Evolutionary conservation across 2,113 vertebrate species (phyloP).

Genomic region (Stegastes partitus): DNA sequence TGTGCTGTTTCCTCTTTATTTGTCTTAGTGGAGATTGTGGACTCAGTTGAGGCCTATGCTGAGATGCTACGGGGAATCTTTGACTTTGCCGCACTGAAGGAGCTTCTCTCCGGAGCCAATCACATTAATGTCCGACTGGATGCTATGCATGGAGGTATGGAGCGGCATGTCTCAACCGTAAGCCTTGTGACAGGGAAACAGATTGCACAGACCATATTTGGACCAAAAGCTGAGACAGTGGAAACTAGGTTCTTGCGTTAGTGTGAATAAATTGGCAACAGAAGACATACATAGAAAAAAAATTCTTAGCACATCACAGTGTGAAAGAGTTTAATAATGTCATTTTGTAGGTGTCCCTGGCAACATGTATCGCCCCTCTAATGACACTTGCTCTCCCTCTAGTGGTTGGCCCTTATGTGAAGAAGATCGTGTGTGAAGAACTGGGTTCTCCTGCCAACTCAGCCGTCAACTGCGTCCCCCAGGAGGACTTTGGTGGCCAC

Average conservation of each 20-base stretch:
- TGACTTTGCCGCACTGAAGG: conserved; percentile 93
- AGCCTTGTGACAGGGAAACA: too few species aligned
- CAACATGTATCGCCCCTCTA: background rate
- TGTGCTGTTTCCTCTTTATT: conserved; percentile 12
- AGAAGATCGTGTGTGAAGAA: conserved; percentile 97
- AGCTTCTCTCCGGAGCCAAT: conserved; percentile 92
- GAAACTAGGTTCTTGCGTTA: too few species aligned
- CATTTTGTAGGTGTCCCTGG: background rate
- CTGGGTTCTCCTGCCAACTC: conserved; percentile 94
- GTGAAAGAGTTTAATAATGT: background rate
- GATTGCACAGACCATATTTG: too few species aligned
- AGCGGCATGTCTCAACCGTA: background rate
- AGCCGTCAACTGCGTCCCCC: conserved; percentile 92
- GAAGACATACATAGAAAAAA: too few species aligned
- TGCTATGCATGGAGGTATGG: conserved; percentile 97
- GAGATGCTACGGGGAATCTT: conserved; percentile 96
- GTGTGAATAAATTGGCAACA: background rate
- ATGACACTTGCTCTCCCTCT: conserved; percentile 1
- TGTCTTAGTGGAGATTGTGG: conserved; percentile 95
- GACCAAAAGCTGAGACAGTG: too few species aligned
- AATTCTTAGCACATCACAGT: too few species aligned
- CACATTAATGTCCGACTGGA: conserved; percentile 94
- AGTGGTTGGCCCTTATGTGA: conserved; percentile 98
- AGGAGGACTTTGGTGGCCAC: conserved; percentile 98
- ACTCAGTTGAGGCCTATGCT: conserved; percentile 94